Evolutionary conservation across 2,797 vertebrate species (phyloP), one percentile per base, ranked within the genome.

Genomic region (Phrynocephalus vlangalii): DNA sequence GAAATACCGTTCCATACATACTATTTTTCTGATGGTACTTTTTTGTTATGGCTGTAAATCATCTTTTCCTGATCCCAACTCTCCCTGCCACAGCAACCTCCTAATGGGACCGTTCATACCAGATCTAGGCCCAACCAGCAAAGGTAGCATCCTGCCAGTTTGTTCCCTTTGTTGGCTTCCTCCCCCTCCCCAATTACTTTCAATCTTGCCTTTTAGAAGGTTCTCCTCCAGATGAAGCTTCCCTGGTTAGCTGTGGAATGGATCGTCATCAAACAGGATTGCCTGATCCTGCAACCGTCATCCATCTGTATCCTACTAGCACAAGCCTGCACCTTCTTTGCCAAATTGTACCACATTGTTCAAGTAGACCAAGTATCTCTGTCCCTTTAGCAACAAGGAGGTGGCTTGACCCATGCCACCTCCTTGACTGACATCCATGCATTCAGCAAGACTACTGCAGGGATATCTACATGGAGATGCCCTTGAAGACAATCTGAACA

Each of bases 41-140:
- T 50, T 56, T 82, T 78, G 8, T 38, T 28, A 86, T 26, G 72
- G 48, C 6, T 6, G 6, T 11, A 82, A 68, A 82, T 13, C 76
- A 44, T 52, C n/a, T 26, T 77, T 83, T 63, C 24, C 63, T 56
- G 82, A 76, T 22, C 44, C 68, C 73, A 67, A 16, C 33, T 52
- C 30, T 77, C 44, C 66, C 80, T 87, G 15, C 79, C 50, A 20
- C 6, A 67, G 79, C 44, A 28, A 24, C 26, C 48, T 76, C 22
- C 63, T 87, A 82, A 56, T 87, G 72, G 63, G 26, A 56, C 67
- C 77, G 83, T 83, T 67, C 79, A 82, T 82, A 82, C 28, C 63
- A 67, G 76, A 44, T 72, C 83, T 66, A 38, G 10, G 50, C 71
- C 24, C 44, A 50, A 68, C 13, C 79, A 76, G 50, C 56, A 66